A percentile compares a stretch with the other conserved stretches of the same genome.
Conservation (phyloP, 2,888 invertebrate genomes). For the Lacanobia wlatinum region DNA sequence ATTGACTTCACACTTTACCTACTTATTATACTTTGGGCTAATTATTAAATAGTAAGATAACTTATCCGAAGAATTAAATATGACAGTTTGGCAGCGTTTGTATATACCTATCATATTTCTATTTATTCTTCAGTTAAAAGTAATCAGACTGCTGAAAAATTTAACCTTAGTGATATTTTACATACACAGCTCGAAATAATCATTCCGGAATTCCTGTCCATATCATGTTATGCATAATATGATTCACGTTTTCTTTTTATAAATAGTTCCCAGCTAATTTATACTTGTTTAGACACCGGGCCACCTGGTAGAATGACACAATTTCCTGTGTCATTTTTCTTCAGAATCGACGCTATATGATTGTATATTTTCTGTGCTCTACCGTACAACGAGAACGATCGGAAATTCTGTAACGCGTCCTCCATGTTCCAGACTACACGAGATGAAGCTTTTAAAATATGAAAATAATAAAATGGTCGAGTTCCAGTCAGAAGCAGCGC, state of each 20-base stretch:
- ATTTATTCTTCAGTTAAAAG: no score
- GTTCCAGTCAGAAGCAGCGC: slow-evolving; percentile 6
- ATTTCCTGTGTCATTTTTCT: not conserved
- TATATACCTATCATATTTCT: no score
- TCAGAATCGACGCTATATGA: not conserved
- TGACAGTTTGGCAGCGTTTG: no score
- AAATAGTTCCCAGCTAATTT: not conserved
- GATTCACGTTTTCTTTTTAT: not conserved
- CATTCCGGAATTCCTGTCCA: not conserved
- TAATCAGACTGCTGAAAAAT: no score
- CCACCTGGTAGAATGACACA: not conserved
- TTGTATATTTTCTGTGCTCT: not conserved
- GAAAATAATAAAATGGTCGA: slow-evolving; percentile 41
- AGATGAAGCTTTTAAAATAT: slow-evolving; percentile 47
- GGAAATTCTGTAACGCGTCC: not conserved
- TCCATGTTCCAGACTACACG: slow-evolving; percentile 21
- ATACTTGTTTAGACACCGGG: not conserved
- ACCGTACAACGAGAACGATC: slow-evolving; percentile 4
- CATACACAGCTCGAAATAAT: not conserved
- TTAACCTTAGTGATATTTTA: not conserved
- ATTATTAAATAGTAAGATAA: no score
- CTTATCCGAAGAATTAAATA: no score
- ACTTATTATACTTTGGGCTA: not conserved
- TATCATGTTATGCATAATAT: not conserved
- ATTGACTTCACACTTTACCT: not conserved